Percentiles rank a stretch among this genome's conserved stretches.
phyloP scores from a whole-genome alignment of 2,888 invertebrate species.

The Coelopa pilipes region DNA sequence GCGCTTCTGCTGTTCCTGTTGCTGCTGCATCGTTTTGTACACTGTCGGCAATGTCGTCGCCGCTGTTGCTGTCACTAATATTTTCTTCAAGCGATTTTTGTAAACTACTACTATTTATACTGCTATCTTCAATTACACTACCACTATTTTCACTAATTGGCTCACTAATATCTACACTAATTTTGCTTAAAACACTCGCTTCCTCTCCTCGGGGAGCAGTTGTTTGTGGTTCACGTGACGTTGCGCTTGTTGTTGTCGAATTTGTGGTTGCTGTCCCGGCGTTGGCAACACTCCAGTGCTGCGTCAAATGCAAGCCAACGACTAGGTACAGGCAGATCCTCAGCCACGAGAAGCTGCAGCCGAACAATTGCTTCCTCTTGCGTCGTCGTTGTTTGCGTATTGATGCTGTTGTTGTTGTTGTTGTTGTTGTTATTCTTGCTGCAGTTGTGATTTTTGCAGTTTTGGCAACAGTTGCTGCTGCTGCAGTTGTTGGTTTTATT shows the following conservation, averaged over 20 bases:
- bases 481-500: conserved; percentile 25
- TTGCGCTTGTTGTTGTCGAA: conserved; percentile 26
- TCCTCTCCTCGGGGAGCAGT: background rate
- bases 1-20: conserved; percentile 31
- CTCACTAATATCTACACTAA: no score
- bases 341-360: conserved; percentile 43
- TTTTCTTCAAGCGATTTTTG: conserved; percentile 55
- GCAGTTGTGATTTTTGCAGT: conserved; percentile 18
- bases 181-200: no score
- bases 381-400: conserved; percentile 41
- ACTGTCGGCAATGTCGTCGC: conserved; percentile 56
- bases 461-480: background rate
- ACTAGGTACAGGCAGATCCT: conserved; percentile 52
- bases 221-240: background rate
- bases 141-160: no score
- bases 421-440: conserved; percentile 23
- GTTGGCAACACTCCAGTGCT: conserved; percentile 37
- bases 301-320: conserved; percentile 42
- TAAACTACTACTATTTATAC: conserved; percentile 17
- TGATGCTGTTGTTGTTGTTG: conserved; percentile 33
- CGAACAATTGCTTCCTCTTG: conserved; percentile 46
- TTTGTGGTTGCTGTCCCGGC: conserved; percentile 40
- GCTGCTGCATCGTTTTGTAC: conserved; percentile 49
- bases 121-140: conserved; percentile 31
- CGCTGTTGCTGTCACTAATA: conserved; percentile 52